phyloP scores from a whole-genome alignment of 2,113 vertebrate species.

The Odontesthes bonariensis region DNA sequence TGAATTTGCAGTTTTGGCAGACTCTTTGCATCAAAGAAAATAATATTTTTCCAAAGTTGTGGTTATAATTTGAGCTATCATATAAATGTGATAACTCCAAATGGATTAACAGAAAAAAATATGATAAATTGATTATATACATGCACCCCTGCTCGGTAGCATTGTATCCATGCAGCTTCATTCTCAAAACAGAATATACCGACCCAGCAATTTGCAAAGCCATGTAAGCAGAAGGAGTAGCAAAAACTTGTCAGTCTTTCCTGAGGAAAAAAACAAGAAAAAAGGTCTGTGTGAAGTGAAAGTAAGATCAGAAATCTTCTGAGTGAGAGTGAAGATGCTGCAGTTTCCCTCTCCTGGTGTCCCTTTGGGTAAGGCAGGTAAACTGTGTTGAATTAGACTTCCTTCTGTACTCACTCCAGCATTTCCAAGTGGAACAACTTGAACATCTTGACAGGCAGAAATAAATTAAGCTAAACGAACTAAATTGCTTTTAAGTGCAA shows the following conservation, averaged over 20 bases:
- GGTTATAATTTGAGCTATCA: too few species aligned
- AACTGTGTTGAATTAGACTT: conserved; percentile 32
- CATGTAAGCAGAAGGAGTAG: neutral
- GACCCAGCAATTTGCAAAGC: conserved; percentile 9
- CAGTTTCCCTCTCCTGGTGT: neutral
- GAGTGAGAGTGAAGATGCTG: neutral
- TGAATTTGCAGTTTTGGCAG: neutral
- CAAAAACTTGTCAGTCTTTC: neutral
- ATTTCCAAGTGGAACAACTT: conserved; percentile 41
- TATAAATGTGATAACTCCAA: too few species aligned
- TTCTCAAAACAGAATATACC: neutral
- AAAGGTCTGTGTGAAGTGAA: neutral
- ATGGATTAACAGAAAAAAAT: too few species aligned
- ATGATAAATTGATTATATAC: too few species aligned
- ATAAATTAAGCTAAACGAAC: conserved; percentile 55
- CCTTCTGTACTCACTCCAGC: conserved; percentile 18
- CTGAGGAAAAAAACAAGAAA: neutral
- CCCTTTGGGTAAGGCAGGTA: conserved; percentile 33
- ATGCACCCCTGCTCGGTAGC: too few species aligned
- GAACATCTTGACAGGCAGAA: conserved; percentile 38
- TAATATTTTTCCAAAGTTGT: too few species aligned
- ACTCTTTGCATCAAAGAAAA: neutral
- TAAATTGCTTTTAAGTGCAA: conserved; percentile 69
- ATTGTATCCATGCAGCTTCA: too few species aligned
- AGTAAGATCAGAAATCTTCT: neutral